Conservation (phyloP, 2,113 vertebrate genomes). For the Seriola aureovittata region DNA sequence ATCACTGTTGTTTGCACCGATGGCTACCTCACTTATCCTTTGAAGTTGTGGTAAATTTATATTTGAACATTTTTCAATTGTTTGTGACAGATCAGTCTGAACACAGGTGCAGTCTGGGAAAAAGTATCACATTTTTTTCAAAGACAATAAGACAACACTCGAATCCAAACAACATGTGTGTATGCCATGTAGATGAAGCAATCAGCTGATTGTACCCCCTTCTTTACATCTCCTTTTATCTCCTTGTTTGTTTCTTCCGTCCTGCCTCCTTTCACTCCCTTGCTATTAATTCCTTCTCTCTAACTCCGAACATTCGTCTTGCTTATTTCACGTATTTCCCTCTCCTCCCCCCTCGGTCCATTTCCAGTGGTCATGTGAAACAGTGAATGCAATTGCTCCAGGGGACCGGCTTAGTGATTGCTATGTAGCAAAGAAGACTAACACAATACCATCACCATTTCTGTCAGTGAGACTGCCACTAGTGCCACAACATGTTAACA, state of each 20-base stretch:
- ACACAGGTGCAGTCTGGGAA: too few species aligned
- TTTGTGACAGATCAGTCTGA: neutral
- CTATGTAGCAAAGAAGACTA: conserved; percentile 16
- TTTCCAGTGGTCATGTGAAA: conserved; percentile 62
- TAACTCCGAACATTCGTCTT: conserved; percentile 23
- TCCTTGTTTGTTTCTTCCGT: neutral
- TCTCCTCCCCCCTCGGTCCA: conserved; percentile 25
- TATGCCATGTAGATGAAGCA: neutral
- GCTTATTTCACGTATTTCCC: conserved; percentile 15
- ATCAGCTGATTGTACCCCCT: neutral
- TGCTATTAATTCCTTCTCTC: conserved; percentile 16
- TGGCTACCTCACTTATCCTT: too few species aligned
- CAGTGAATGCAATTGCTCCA: conserved; percentile 49
- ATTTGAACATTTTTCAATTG: neutral
- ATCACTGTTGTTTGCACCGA: neutral
- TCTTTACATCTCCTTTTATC: neutral
- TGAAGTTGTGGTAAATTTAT: too few species aligned
- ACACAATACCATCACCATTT: conserved; percentile 9
- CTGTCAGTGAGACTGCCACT: neutral
- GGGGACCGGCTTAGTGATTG: conserved; percentile 13
- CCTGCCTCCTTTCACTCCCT: neutral
- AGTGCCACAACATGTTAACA: neutral
- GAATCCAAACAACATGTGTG: neutral
- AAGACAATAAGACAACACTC: too few species aligned
- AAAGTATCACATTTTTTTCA: too few species aligned